Evolutionary conservation across 2,113 vertebrate species (phyloP), one percentile per base, ranked within the genome.

Genomic region (Siphamia tubifer): DNA sequence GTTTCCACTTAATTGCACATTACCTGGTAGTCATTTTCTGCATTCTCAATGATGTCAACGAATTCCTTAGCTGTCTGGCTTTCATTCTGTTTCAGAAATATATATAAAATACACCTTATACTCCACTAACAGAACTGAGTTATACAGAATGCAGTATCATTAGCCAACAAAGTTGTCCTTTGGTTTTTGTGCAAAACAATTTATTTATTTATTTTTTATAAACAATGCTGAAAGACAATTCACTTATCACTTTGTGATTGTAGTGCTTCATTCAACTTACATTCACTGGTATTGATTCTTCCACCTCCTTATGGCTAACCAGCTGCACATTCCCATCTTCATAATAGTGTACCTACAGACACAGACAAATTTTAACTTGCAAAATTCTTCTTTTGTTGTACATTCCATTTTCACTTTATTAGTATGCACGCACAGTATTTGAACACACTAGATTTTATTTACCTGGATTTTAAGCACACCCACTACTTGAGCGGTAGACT

Each of bases 221-320:
- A 40, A 23, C 4, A 2, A 21, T 39, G 11, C 9, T 49, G 15
- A 54, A 25, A 32, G 4, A 36, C 28, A n/a, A n/a, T n/a, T 21
- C 1, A 1, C 1, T 0, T 4, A 23, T 15, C n/a, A n/a, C n/a
- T n/a, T 35, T 21, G 5, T 42, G 7, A 5, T 21, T 4, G 35
- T 11, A 1, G 30, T 36, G 3, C n/a, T n/a, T n/a, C n/a, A n/a
- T 30, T 63, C 62, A 64, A 98, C 98, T 97, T 92, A 99, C 97
- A 92, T 90, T 94, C 70, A 98, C 93, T 61, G 93, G 93, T 92
- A 99, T 88, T 64, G 96, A 95, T 68, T 99, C 95, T 66, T 96
- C 96, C 79, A 99, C 92, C 67, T 99, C 97, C 93, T 99, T 99
- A 30, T 98, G 96, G 90, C 96, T 98, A 78, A 98, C 96, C 79